Evolutionary conservation across 1,140 invertebrate species (phyloP), one percentile per base, ranked within the genome.

Genomic region (Batillaria attramentaria): DNA sequence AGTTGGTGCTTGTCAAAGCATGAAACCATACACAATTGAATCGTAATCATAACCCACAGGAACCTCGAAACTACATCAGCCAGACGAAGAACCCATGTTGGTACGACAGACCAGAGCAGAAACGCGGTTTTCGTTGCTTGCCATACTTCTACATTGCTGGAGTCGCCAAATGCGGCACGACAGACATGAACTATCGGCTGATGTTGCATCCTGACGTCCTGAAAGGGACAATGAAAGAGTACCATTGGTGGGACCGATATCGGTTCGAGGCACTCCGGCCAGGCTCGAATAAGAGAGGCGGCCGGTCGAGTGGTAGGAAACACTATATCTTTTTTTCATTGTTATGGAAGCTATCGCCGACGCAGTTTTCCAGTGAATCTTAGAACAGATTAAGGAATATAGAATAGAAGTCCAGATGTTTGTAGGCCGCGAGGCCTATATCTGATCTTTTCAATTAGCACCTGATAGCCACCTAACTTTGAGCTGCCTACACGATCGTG

Each of bases 41-140:
- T 13, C 10, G 31, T 20, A 3, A 31, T 43, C 35, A 13, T 31
- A 8, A n/a, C 42, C 28, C 8, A 24, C 77, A 87, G 86, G 31
- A 76, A 72, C 80, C 79, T 37, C 68, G 70, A 3, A 50, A 77
- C 3, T 86, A 82, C 83, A 62, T 84, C n/a, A 75, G 70, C 31
- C 80, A 73, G 5, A 86, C 82, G 72, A 83, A 85, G 57, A 88
- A 88, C 66, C 87, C 87, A 0, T 88, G 87, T 72, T 88, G 87
- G 87, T 83, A 83, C 37, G 86, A 87, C 72, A 70, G 69, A 8
- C 41, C 80, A 0, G 74, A 80, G 39, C 79, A 83, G 37, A 84
- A 84, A 54, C 73, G 81, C 77, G 84, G 85, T 54, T 68, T 81
- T 20, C 81, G 70, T 8, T 84, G 83, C 78, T 16, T 84, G 18